Conservation (phyloP, 2,888 invertebrate species). For the Caenorhabditis plicata region DNA sequence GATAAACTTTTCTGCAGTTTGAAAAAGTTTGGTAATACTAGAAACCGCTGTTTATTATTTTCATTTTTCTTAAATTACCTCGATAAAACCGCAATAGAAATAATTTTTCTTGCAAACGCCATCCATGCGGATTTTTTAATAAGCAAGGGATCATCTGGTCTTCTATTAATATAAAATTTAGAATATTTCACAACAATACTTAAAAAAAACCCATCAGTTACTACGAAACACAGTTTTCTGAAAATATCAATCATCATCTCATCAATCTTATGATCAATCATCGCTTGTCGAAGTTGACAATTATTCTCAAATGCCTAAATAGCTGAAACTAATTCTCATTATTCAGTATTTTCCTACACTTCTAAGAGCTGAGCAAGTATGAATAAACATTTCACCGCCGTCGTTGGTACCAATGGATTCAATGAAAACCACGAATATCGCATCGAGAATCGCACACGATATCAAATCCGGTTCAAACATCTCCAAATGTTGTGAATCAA, state of each 20-base stretch:
- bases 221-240: constrained; percentile 2
- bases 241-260: constrained; percentile 29
- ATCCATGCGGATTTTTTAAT: constrained; percentile 15
- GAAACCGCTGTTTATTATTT: constrained; percentile 7
- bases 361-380: background rate
- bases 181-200: background rate
- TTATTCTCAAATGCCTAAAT: constrained; percentile 57
- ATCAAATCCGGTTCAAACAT: constrained; percentile 45
- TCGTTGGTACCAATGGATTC: constrained; percentile 44
- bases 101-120: constrained; percentile 19
- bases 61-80: constrained; percentile 4
- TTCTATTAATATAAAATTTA: background rate
- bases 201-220: constrained; percentile 12
- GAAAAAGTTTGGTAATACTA: background rate
- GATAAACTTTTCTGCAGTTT: background rate
- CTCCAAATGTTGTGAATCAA: constrained; percentile 51
- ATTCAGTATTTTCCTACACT: background rate
- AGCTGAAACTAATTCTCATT: background rate
- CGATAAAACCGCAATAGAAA: constrained; percentile 11
- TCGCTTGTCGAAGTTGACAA: constrained; percentile 52
- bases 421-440: constrained; percentile 43
- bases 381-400: constrained; percentile 19
- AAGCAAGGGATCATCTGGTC: constrained; percentile 10
- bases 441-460: constrained; percentile 50
- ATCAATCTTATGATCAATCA: constrained; percentile 53